phyloP scores from a whole-genome alignment of 2,888 invertebrate genomes.

The Drosophila lacicola region DNA sequence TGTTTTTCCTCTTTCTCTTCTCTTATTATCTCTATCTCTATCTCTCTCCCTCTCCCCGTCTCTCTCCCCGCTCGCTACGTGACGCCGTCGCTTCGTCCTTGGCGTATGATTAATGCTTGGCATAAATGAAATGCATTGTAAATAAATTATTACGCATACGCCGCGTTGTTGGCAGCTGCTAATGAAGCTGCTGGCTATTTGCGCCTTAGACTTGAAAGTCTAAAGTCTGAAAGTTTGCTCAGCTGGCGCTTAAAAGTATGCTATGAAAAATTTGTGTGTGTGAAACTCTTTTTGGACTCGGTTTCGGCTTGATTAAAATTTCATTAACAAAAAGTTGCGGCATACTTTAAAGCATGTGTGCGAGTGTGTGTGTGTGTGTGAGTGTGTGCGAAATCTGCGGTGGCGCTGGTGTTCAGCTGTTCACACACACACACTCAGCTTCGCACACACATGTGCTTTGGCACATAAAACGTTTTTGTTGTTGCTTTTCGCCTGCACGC shows the following conservation, averaged over 20 bases:
- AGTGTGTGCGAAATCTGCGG: slow-evolving; percentile 73
- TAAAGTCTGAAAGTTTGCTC: too few species aligned
- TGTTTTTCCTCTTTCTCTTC: neutral
- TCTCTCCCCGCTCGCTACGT: slow-evolving; percentile 29
- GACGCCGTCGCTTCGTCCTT: slow-evolving; percentile 30
- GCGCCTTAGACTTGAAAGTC: slow-evolving; percentile 19
- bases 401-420: slow-evolving; percentile 30
- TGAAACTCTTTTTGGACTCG: slow-evolving; percentile 27
- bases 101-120: slow-evolving; percentile 66
- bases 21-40: neutral
- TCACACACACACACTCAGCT: slow-evolving; percentile 20
- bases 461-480: slow-evolving; percentile 69
- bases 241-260: slow-evolving; percentile 38
- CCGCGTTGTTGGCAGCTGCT: slow-evolving; percentile 56
- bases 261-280: slow-evolving; percentile 34
- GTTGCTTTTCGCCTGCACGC: slow-evolving; percentile 41
- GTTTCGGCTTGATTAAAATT: slow-evolving; percentile 75
- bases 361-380: slow-evolving; percentile 37
- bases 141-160: slow-evolving; percentile 76
- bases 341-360: slow-evolving; percentile 67
- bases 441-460: slow-evolving; percentile 24
- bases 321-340: slow-evolving; percentile 77
- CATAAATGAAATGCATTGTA: slow-evolving; percentile 76
- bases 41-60: neutral
- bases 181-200: slow-evolving; percentile 75